Percentiles rank a stretch among this genome's conserved stretches.
These are phyloP conservation scores for Dendrolimus punctatus DNA, from an alignment of 1,140 invertebrate species.

Conservation along the genomic window DNA sequence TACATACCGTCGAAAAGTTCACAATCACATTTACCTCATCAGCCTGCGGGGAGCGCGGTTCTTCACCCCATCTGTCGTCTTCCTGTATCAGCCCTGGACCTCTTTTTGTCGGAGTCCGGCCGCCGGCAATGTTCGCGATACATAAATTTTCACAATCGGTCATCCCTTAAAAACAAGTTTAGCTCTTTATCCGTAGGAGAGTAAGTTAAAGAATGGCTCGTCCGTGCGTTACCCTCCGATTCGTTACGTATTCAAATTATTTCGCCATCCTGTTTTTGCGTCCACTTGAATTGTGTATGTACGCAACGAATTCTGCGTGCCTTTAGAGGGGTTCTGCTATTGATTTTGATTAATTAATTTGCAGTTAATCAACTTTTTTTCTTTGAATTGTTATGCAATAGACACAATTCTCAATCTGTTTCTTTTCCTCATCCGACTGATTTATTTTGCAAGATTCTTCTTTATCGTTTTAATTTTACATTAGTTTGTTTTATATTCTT, in stretches of 20 bases:
- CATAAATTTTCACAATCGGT: slow-evolving; percentile 69
- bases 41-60: slow-evolving; percentile 62
- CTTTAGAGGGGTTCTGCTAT: slow-evolving; percentile 34
- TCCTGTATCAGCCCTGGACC: slow-evolving; percentile 60
- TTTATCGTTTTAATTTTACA: no score
- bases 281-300: slow-evolving; percentile 42
- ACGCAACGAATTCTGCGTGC: slow-evolving; percentile 37
- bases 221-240: slow-evolving; percentile 61
- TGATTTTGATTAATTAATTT: slow-evolving; percentile 43
- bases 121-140: slow-evolving; percentile 63
- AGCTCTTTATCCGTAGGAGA: slow-evolving; percentile 66
- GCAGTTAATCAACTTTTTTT: slow-evolving; percentile 3
- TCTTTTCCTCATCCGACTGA: no score
- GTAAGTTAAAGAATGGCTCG: slow-evolving; percentile 65
- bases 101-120: slow-evolving; percentile 57
- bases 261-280: slow-evolving; percentile 62
- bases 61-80: slow-evolving; percentile 64
- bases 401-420: no score
- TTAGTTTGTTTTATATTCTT: no score
- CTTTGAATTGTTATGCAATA: neutral
- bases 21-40: slow-evolving; percentile 72
- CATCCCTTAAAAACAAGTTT: slow-evolving; percentile 71
- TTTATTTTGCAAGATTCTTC: no score
- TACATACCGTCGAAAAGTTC: slow-evolving; percentile 70
- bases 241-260: slow-evolving; percentile 72